Conservation (phyloP, 2,797 vertebrate genomes). For the Phrynocephalus guinanensis region DNA sequence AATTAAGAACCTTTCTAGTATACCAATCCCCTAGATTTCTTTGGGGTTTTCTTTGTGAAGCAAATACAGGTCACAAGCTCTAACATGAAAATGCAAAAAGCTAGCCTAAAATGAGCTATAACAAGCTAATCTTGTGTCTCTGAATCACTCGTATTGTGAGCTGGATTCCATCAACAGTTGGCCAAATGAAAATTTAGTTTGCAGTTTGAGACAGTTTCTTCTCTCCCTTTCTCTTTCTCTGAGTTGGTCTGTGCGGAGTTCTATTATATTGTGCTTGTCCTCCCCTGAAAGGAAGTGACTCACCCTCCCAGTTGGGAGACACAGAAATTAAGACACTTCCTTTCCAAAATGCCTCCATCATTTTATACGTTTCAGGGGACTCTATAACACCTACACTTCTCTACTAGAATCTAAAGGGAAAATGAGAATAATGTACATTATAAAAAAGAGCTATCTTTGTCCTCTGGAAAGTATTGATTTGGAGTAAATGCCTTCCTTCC, state of each 20-base stretch:
- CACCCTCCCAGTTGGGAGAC: conserved; percentile 5
- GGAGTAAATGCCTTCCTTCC: background rate
- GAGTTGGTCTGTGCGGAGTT: background rate
- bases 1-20: too few species aligned
- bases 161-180: background rate
- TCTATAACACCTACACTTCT: conserved; percentile 21
- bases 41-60: background rate
- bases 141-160: background rate
- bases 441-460: conserved; percentile 7
- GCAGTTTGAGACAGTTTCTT: background rate
- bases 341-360: conserved; percentile 26
- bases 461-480: conserved; percentile 2
- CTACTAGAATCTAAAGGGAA: background rate
- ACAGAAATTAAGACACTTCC: conserved; percentile 42
- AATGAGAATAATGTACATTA: background rate
- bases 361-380: conserved; percentile 11
- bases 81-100: background rate
- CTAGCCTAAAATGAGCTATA: background rate
- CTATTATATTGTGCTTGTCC: background rate
- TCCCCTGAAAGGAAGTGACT: conserved; percentile 34
- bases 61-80: background rate
- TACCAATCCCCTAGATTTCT: too few species aligned
- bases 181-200: background rate
- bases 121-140: background rate
- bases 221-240: background rate